phyloP scores from a whole-genome alignment of 2,888 invertebrate species.

The Drosophila heteroneura region DNA sequence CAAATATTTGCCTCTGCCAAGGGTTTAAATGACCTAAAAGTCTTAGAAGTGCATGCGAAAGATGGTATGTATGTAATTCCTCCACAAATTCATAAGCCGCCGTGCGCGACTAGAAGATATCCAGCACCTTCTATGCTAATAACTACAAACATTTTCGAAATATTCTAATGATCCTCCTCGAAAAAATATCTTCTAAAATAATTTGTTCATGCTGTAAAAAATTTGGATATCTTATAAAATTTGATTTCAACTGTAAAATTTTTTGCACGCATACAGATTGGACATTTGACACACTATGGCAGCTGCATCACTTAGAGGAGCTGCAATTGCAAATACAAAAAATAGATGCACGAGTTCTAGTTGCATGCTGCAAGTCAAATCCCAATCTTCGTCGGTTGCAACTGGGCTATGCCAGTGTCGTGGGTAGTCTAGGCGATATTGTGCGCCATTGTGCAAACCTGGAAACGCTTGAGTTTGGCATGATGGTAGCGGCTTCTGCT shows the following conservation, averaged over 20 bases:
- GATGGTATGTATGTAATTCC: conserved; percentile 39
- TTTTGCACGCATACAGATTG: conserved; percentile 29
- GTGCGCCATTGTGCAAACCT: conserved; percentile 51
- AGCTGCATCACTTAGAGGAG: conserved; percentile 40
- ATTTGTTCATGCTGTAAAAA: background rate
- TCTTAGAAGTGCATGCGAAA: conserved; percentile 34
- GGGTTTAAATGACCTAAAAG: conserved; percentile 23
- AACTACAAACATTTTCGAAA: background rate
- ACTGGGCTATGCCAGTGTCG: conserved; percentile 42
- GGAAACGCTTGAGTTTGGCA: conserved; percentile 56
- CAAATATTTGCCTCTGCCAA: conserved; percentile 41
- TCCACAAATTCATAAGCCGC: background rate
- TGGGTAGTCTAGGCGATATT: conserved; percentile 39
- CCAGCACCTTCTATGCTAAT: background rate
- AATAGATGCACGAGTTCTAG: conserved; percentile 13
- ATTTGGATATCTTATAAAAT: background rate
- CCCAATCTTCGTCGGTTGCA: conserved; percentile 38
- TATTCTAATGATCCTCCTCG: background rate
- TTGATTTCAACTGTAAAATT: background rate
- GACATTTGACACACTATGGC: conserved; percentile 33
- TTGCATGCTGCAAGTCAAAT: conserved; percentile 59
- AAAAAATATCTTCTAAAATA: background rate
- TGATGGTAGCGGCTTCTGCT: conserved; percentile 40
- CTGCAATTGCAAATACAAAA: conserved; percentile 37
- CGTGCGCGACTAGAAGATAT: no score